These are phyloP conservation scores for Cheilosia vulpina DNA, from an alignment of 2,888 invertebrate species.

Conservation along the genomic window DNA sequence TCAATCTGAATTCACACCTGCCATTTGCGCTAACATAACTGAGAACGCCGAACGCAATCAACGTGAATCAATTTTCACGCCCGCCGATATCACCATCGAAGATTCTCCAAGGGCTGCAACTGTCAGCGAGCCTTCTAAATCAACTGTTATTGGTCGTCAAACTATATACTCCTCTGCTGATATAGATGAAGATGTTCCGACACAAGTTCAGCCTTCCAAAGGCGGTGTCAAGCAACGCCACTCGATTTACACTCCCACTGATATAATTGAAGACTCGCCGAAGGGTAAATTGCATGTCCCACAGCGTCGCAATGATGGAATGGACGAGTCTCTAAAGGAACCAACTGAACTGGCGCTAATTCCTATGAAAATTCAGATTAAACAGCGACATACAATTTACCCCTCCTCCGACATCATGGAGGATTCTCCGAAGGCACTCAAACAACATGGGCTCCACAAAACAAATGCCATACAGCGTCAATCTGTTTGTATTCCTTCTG, in stretches of 20 bases:
- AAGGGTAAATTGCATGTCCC: neutral
- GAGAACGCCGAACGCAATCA: neutral
- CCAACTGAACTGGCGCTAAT: neutral
- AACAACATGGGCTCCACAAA: too few relatives aligned
- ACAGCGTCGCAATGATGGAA: neutral
- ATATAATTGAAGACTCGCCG: constrained; percentile 47
- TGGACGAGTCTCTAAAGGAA: neutral
- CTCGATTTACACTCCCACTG: constrained; percentile 30
- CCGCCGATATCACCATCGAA: neutral
- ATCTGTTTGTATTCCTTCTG: constrained; percentile 6
- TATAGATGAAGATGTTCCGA: neutral
- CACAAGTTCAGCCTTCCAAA: neutral
- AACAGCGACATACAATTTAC: constrained; percentile 8
- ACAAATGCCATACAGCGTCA: neutral
- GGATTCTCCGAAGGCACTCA: neutral
- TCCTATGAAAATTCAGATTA: neutral
- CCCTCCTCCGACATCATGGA: constrained; percentile 6
- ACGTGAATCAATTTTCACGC: neutral
- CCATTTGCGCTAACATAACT: neutral
- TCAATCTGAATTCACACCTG: neutral
- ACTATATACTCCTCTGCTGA: neutral
- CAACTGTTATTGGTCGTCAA: neutral
- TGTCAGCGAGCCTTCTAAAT: neutral
- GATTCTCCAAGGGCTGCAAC: constrained; percentile 12
- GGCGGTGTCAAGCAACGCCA: constrained; percentile 1